Conservation (phyloP, 2,888 invertebrate genomes). For the Venusia cambrica region DNA sequence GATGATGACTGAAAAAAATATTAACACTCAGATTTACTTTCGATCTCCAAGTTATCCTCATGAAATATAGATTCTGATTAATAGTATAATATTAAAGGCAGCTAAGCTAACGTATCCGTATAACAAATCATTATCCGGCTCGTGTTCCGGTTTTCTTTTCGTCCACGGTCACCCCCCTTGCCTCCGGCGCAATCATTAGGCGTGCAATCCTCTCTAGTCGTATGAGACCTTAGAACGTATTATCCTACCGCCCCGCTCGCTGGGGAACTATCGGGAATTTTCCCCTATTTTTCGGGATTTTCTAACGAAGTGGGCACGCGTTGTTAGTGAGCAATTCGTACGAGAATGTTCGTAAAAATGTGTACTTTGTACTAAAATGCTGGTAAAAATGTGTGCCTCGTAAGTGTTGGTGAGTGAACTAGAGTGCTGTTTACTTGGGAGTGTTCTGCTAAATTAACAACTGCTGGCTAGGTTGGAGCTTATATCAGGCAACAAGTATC, state of each 20-base stretch:
- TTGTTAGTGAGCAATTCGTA: constrained; percentile 30
- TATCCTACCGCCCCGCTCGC: constrained; percentile 24
- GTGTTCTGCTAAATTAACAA: constrained; percentile 11
- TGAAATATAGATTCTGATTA: too few species aligned
- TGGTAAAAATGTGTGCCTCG: constrained; percentile 12
- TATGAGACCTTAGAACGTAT: constrained; percentile 49
- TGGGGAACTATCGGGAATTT: constrained; percentile 64
- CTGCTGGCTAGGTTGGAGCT: constrained; percentile 4
- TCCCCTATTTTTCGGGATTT: constrained; percentile 54
- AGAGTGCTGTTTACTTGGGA: constrained; percentile 19
- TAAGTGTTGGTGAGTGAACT: constrained; percentile 10
- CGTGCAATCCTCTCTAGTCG: constrained; percentile 59
- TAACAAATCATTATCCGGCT: too few species aligned
- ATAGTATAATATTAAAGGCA: too few species aligned
- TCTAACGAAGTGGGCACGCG: constrained; percentile 30
- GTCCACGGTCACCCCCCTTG: background rate
- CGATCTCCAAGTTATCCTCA: too few species aligned
- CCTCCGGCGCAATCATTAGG: constrained; percentile 63
- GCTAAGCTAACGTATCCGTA: too few species aligned
- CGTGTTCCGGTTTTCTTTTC: constrained; percentile 14
- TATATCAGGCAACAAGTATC: too few species aligned
- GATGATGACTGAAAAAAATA: too few species aligned
- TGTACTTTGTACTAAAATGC: constrained; percentile 5
- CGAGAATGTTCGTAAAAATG: constrained; percentile 15
- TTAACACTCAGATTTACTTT: too few species aligned